Percentiles rank a stretch among this genome's conserved stretches.
Evolutionary conservation across 2,888 invertebrate species (phyloP).

Genomic region (Drosophila bunnanda): DNA sequence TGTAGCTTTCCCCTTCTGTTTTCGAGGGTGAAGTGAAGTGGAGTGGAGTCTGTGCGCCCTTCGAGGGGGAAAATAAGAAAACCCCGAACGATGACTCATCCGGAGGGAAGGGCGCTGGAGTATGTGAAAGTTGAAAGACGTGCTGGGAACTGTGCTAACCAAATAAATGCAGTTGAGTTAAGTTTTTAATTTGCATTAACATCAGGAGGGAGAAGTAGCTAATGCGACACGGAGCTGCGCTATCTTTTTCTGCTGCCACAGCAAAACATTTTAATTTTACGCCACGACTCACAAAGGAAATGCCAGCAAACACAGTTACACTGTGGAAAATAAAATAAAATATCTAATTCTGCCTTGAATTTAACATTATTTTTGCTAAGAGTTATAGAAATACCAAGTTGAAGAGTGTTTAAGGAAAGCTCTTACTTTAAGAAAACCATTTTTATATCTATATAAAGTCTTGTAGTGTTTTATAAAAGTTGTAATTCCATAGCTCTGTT

Average conservation of each 20-base stretch:
- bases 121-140: background rate
- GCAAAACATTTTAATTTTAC: conserved; percentile 68
- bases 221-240: conserved; percentile 8
- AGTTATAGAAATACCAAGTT: background rate
- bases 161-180: conserved; percentile 59
- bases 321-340: background rate
- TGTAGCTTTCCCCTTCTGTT: conserved; percentile 18
- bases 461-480: too few species aligned
- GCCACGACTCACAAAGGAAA: conserved; percentile 56
- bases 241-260: conserved; percentile 37
- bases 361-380: background rate
- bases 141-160: conserved; percentile 31
- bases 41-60: conserved; percentile 39
- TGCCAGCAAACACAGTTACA: conserved; percentile 12
- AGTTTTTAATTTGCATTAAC: conserved; percentile 60
- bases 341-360: background rate
- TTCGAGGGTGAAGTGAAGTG: conserved; percentile 28
- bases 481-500: too few species aligned
- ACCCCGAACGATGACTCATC: conserved; percentile 22
- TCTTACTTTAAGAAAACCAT: background rate
- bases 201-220: background rate
- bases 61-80: conserved; percentile 23
- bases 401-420: background rate
- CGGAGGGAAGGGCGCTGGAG: background rate
- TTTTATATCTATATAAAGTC: background rate